phyloP scores from a whole-genome alignment of 2,113 vertebrate species.

The Siniperca knerii region DNA sequence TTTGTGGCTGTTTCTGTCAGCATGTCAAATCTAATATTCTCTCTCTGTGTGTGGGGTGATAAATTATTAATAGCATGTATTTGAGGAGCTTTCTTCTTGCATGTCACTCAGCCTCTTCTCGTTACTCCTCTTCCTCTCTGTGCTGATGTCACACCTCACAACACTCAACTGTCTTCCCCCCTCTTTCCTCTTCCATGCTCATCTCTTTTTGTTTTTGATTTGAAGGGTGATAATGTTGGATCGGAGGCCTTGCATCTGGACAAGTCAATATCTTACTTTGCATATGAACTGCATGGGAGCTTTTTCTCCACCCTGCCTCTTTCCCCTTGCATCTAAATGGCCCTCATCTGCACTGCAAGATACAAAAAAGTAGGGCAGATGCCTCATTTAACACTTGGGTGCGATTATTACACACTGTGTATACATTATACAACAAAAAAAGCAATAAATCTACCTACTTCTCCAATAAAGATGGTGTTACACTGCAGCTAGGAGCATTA shows the following conservation, averaged over 20 bases:
- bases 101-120: constrained; percentile 63
- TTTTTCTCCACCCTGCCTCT: constrained; percentile 47
- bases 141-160: constrained; percentile 56
- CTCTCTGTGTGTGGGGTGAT: constrained; percentile 56
- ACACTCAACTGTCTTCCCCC: not conserved
- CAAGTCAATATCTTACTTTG: constrained; percentile 38
- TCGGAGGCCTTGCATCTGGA: constrained; percentile 45
- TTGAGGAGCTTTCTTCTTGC: constrained; percentile 78
- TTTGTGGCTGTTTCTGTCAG: constrained; percentile 68
- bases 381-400: constrained; percentile 71
- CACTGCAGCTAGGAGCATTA: constrained; percentile 18
- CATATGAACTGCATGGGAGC: constrained; percentile 55
- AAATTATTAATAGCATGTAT: constrained; percentile 77
- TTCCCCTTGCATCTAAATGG: constrained; percentile 66
- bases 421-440: constrained; percentile 48
- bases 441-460: constrained; percentile 40
- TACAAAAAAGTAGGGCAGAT: constrained; percentile 78
- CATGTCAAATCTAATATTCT: constrained; percentile 76
- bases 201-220: not conserved
- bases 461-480: constrained; percentile 16
- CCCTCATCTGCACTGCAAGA: constrained; percentile 61
- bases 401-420: constrained; percentile 52
- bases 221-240: constrained; percentile 27
- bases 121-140: constrained; percentile 39
- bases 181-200: not conserved